Conservation (phyloP, 2,888 invertebrate species). For the Phasia obesa region DNA sequence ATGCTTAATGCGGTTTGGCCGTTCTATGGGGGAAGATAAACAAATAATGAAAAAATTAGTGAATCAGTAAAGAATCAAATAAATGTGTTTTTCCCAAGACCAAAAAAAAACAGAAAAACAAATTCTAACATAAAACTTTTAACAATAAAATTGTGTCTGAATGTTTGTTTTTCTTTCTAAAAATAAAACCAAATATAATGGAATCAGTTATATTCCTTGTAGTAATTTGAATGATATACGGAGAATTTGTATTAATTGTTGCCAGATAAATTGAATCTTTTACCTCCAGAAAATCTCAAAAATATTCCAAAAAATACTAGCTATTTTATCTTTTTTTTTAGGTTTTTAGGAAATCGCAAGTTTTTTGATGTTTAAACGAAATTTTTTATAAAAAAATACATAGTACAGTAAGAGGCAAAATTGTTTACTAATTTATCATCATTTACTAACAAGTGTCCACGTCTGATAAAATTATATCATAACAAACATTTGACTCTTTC, state of each 20-base stretch:
- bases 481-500: no score
- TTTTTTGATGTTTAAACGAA: no score
- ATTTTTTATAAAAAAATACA: no score
- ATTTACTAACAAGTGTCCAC: no score
- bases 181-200: slow-evolving; percentile 55
- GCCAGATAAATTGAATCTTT: slow-evolving; percentile 26
- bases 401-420: no score
- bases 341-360: no score
- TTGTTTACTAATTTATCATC: no score
- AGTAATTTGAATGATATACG: slow-evolving; percentile 14
- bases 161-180: slow-evolving; percentile 37
- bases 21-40: slow-evolving; percentile 84
- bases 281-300: not conserved
- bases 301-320: not conserved
- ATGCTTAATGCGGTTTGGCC: slow-evolving; percentile 98
- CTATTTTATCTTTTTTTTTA: no score
- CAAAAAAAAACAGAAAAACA: slow-evolving; percentile 10
- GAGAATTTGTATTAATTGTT: slow-evolving; percentile 14
- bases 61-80: not conserved
- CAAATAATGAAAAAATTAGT: slow-evolving; percentile 27
- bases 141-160: slow-evolving; percentile 8
- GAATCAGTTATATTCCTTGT: slow-evolving; percentile 29
- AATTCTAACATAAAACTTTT: no score
- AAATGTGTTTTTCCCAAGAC: slow-evolving; percentile 3
- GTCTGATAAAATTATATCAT: no score